Base-by-base conservation (phyloP, 2,113 vertebrate species). In the Macrotus californicus region DNA sequence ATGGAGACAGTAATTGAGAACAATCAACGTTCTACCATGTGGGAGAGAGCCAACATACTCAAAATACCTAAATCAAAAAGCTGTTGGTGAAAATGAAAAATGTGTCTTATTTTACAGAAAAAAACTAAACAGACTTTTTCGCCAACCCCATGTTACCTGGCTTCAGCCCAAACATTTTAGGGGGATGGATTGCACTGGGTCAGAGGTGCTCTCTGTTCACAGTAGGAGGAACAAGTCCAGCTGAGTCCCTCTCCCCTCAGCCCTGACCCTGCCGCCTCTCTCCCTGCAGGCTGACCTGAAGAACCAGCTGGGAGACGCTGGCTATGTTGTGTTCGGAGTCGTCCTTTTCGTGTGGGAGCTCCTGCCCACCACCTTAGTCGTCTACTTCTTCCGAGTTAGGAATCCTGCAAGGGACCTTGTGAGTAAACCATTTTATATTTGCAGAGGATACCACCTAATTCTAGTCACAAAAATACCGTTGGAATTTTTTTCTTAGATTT, bases 311-410 rank as follows among this genome's bases (percentile, higher is more conserved):
- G 99, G 99, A 3, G 99, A 99, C 43, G 98, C 99, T 0, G 99
- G 99, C 72, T 99, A 99, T 77, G 96, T 99, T 1, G 98, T 99
- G 46, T 99, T 99, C 0, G 99, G 99, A 14, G 99, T 99, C 97
- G 98, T 99, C 91, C 98, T 99, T 46, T 99, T 99, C 29, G 94
- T 99, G 34, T 99, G 99, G 99, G 99, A 99, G 95, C 99, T 99
- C 73, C 97, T 99, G 79, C 99, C 99, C 80, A 99, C 99, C n/a
- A 99, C 99, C 75, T 98, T 99, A 73, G 99, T 99, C 0, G 99
- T 99, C 7, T 99, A 99, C 97, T 99, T 99, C 98, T 99, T 99
- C 98, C 99, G 99, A 84, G 99, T 99, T 29, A 98, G 99, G 93
- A 99, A 98, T 80, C 98, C 99, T 9, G 95, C 98, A 19, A 99